These are phyloP conservation scores for Coturnix japonica DNA, from an alignment of 2,113 vertebrate genomes.

Conservation along the genomic window DNA sequence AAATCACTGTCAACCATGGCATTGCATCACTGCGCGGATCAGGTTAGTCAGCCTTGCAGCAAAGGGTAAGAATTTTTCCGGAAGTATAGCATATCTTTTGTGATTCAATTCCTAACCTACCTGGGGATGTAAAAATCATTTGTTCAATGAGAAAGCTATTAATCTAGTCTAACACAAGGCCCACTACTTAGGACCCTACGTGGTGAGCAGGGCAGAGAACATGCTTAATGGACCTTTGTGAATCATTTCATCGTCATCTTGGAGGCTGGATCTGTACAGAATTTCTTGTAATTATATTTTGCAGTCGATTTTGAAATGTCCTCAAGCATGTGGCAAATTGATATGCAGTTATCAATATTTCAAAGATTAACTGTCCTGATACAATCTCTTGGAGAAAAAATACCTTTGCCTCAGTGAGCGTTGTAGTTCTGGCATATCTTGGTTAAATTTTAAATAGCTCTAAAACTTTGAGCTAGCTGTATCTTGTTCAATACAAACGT, in stretches of 20 bases:
- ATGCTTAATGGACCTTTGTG: not conserved
- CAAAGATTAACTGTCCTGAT: not conserved
- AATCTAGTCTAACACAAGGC: not conserved
- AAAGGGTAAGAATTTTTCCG: not conserved
- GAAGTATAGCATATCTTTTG: accelerated
- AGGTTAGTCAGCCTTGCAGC: not conserved
- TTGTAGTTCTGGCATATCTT: not conserved
- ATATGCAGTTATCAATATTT: not conserved
- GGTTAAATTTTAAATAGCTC: constrained; percentile 1
- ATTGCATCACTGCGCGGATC: not conserved
- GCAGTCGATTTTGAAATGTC: not conserved
- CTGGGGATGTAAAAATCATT: not conserved
- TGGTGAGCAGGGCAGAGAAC: not conserved
- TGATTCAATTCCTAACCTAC: not conserved
- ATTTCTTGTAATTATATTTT: not conserved
- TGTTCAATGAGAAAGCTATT: not conserved
- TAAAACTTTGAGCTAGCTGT: not conserved
- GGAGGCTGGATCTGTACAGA: not conserved
- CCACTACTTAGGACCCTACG: not conserved
- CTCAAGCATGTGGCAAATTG: not conserved
- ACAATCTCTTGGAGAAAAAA: not conserved
- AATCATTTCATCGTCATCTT: not conserved
- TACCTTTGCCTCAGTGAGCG: not conserved
- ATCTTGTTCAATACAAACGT: not conserved
- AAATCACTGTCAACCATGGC: not conserved